These are phyloP conservation scores for Pocillopora damicornis DNA, from an alignment of 64 coral and sea anemone genomes.

Conservation along the genomic window DNA sequence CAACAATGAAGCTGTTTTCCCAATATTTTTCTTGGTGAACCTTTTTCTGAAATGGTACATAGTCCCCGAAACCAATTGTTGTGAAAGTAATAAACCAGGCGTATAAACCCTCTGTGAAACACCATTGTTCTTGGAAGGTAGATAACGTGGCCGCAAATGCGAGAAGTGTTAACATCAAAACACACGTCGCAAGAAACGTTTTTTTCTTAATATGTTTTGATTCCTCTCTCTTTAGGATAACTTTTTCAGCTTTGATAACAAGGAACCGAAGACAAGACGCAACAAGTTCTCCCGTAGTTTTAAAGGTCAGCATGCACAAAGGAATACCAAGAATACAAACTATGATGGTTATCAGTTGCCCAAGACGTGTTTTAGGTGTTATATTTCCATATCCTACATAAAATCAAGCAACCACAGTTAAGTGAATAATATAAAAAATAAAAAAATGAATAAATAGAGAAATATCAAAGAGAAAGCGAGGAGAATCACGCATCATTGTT, in stretches of 20 bases:
- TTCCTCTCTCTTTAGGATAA: not conserved
- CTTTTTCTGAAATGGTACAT: not conserved
- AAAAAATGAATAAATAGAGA: no score
- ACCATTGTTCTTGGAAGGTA: not conserved
- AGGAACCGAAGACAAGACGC: not conserved
- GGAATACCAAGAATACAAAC: conserved; percentile 32
- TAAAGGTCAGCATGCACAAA: conserved; percentile 29
- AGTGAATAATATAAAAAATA: no score
- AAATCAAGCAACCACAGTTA: not conserved
- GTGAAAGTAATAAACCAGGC: conserved; percentile 19
- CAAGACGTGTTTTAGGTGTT: conserved; percentile 28
- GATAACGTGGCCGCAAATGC: not conserved
- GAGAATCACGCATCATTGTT: no score
- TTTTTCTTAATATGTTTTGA: not conserved
- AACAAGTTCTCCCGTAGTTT: conserved; percentile 9
- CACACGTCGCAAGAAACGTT: not conserved
- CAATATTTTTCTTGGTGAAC: not conserved
- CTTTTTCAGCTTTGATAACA: not conserved
- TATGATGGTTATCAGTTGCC: conserved; percentile 35
- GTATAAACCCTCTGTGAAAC: not conserved
- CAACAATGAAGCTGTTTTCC: not conserved
- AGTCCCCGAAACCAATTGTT: conserved; percentile 16
- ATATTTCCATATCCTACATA: conserved; percentile 16
- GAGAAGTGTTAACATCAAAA: not conserved
- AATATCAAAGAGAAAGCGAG: no score